These are phyloP conservation scores for Spicauda simplicius DNA, from an alignment of 2,888 invertebrate genomes.

Conservation along the genomic window DNA sequence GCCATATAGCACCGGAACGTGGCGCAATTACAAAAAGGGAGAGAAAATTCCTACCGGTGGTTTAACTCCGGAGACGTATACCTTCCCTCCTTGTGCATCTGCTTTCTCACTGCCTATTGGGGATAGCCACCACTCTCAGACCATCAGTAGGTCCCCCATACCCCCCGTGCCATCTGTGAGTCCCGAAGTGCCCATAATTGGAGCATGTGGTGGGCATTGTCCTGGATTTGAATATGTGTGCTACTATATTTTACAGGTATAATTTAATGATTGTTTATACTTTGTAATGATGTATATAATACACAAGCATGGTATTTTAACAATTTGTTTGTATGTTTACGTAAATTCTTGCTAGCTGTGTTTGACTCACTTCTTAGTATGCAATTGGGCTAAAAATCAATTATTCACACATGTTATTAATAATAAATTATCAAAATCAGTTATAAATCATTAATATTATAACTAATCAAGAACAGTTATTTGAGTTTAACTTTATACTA, in stretches of 20 bases:
- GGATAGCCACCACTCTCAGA: constrained; percentile 56
- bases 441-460: too few relatives aligned
- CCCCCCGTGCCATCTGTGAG: constrained; percentile 68
- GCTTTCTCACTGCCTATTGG: constrained; percentile 75
- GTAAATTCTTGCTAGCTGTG: too few relatives aligned
- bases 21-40: constrained; percentile 66
- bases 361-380: too few relatives aligned
- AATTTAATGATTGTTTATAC: neutral
- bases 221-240: constrained; percentile 89
- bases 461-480: too few relatives aligned
- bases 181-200: constrained; percentile 84
- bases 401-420: too few relatives aligned
- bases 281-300: neutral
- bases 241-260: constrained; percentile 88
- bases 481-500: too few relatives aligned
- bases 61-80: constrained; percentile 58
- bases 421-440: too few relatives aligned
- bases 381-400: too few relatives aligned
- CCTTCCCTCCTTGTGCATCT: constrained; percentile 74
- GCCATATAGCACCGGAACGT: constrained; percentile 73
- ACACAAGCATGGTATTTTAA: neutral
- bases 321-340: too few relatives aligned
- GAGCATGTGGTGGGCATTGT: constrained; percentile 89
- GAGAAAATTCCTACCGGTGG: constrained; percentile 57
- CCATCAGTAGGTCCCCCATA: constrained; percentile 60